Evolutionary conservation across 2,113 vertebrate genomes (phyloP).

Genomic region (Eleginops maclovinus): DNA sequence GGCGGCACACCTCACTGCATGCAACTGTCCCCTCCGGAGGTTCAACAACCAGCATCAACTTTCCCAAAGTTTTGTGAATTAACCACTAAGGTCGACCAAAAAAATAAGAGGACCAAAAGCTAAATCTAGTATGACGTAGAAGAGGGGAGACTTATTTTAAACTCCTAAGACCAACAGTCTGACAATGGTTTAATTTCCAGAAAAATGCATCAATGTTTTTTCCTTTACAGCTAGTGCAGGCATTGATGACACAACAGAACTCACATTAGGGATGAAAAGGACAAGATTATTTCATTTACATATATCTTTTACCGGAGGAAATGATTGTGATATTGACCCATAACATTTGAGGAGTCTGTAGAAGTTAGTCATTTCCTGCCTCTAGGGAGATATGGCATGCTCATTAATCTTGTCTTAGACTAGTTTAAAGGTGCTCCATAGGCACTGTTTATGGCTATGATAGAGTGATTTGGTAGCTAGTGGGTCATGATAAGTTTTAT

Average conservation of each 20-base stretch:
- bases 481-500: not conserved
- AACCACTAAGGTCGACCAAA: not conserved
- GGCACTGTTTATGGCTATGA: not conserved
- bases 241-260: not conserved
- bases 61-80: constrained; percentile 14
- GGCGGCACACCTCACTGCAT: not conserved
- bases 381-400: not conserved
- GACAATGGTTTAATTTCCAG: too few species aligned
- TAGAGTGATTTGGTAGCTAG: not conserved
- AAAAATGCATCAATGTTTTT: not conserved
- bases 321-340: not conserved
- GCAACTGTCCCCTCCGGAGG: not conserved
- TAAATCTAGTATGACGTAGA: constrained; percentile 2
- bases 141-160: constrained; percentile 3
- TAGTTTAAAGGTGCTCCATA: not conserved
- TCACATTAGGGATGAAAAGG: not conserved
- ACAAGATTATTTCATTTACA: not conserved
- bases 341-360: not conserved
- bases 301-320: not conserved
- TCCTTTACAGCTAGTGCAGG: not conserved
- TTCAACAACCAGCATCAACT: constrained; percentile 12
- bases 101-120: not conserved
- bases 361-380: too few species aligned
- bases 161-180: not conserved
- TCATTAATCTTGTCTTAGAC: not conserved